These are phyloP conservation scores for Nasonia giraulti DNA, from an alignment of 1,140 invertebrate species.

Conservation along the genomic window DNA sequence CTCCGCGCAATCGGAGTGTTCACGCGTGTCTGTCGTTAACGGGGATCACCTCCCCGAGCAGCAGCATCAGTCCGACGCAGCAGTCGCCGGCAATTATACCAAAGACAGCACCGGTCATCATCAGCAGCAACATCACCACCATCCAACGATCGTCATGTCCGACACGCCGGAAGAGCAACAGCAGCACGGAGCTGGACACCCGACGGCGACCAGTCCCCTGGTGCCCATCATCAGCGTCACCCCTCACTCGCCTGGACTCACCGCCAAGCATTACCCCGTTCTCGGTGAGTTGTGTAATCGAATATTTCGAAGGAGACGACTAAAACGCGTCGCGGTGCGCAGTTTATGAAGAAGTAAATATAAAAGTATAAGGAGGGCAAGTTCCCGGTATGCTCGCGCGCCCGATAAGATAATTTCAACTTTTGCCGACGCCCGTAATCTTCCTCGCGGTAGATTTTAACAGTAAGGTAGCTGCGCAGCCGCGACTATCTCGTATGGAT, in stretches of 20 bases:
- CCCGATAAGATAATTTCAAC: too few relatives aligned
- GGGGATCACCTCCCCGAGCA: conserved; percentile 23
- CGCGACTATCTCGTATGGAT: too few relatives aligned
- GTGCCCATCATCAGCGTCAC: conserved; percentile 91
- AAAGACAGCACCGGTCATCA: conserved; percentile 65
- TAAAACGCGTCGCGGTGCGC: too few relatives aligned
- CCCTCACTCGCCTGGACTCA: conserved; percentile 84
- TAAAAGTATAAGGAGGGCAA: too few relatives aligned
- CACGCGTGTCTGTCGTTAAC: conserved; percentile 31
- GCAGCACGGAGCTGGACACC: neutral
- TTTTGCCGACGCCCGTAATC: too few relatives aligned
- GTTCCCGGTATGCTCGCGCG: too few relatives aligned
- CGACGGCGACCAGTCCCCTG: conserved; percentile 69
- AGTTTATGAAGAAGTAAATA: too few relatives aligned
- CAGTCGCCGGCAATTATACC: conserved; percentile 66
- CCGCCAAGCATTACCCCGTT: conserved; percentile 78
- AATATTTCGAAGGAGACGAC: too few relatives aligned
- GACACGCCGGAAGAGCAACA: neutral
- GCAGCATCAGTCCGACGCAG: conserved; percentile 52
- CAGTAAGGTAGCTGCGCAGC: too few relatives aligned
- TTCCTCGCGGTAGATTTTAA: too few relatives aligned
- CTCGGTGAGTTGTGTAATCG: conserved; percentile 70
- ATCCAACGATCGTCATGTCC: conserved; percentile 28
- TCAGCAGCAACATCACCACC: conserved; percentile 50
- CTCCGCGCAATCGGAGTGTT: conserved; percentile 42